phyloP scores from a whole-genome alignment of 2,888 invertebrate species.

The Achlya flavicornis region DNA sequence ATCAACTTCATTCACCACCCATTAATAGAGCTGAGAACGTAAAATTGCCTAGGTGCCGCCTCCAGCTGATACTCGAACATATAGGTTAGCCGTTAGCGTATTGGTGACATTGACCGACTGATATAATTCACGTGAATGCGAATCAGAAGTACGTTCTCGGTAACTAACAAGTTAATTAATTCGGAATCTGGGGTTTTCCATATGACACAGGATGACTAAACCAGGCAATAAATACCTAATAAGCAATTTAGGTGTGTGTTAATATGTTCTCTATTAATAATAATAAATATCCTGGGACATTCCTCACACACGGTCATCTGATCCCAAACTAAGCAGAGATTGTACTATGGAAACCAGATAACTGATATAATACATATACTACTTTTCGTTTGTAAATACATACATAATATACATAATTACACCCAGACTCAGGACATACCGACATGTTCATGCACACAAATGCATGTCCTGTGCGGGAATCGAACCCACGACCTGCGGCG shows the following conservation, averaged over 20 bases:
- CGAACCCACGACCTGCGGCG: too few species aligned
- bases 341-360: too few species aligned
- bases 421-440: too few species aligned
- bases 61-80: conserved; percentile 38
- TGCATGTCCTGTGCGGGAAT: too few species aligned
- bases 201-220: conserved; percentile 22
- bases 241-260: not conserved
- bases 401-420: too few species aligned
- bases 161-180: conserved; percentile 44
- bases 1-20: not conserved
- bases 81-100: conserved; percentile 37
- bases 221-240: not conserved
- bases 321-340: too few species aligned
- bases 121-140: conserved; percentile 59
- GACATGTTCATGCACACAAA: too few species aligned
- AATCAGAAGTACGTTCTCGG: conserved; percentile 41
- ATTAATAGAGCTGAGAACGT: not conserved
- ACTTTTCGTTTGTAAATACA: too few species aligned
- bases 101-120: conserved; percentile 72
- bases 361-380: too few species aligned
- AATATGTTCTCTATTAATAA: conserved; percentile 21
- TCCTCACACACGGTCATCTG: too few species aligned
- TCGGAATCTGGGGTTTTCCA: conserved; percentile 48
- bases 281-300: too few species aligned
- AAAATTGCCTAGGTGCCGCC: not conserved